phyloP scores from a whole-genome alignment of 2,113 vertebrate genomes.

The Phaetusa simplex region DNA sequence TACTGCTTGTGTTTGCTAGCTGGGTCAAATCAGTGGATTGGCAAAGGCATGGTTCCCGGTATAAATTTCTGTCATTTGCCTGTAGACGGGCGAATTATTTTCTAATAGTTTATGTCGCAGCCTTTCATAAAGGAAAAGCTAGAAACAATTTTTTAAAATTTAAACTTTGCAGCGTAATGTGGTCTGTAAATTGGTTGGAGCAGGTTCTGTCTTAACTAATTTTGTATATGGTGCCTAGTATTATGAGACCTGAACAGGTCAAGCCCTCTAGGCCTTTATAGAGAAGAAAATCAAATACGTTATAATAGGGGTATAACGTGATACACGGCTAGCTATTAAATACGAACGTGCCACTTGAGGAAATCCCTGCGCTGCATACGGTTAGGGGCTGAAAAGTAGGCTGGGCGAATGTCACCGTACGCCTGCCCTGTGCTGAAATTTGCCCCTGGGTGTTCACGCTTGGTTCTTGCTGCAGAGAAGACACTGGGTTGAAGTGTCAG shows the following conservation, averaged over 20 bases:
- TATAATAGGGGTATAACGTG: neutral
- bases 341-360: accelerated
- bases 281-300: neutral
- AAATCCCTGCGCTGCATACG: neutral
- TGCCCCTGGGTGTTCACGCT: neutral
- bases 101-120: neutral
- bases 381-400: neutral
- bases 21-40: neutral
- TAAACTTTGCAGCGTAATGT: neutral
- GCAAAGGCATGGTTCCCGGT: neutral
- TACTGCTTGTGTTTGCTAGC: neutral
- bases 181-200: neutral
- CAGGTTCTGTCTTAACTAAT: neutral
- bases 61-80: neutral
- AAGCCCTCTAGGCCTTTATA: neutral
- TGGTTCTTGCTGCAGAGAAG: neutral
- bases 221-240: neutral
- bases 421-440: neutral
- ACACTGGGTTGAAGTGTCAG: neutral
- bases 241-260: neutral
- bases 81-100: neutral
- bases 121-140: neutral
- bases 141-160: neutral
- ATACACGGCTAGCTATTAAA: neutral
- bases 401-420: neutral